Conservation (phyloP, 2,797 vertebrate species). For the Centropyge bicolor region DNA sequence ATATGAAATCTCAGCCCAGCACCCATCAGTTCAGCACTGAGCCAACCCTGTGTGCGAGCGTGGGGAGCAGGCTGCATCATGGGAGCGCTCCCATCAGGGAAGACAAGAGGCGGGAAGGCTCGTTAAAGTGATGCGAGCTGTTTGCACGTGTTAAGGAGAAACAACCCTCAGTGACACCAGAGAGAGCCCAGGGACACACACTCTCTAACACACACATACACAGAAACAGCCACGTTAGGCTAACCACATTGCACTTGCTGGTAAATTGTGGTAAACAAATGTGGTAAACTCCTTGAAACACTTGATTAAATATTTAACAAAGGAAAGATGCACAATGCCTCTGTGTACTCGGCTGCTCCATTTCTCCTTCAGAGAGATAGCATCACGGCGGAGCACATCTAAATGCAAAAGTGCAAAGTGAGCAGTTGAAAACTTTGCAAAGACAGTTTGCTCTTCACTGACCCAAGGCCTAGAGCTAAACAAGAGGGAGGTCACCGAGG, state of each 20-base stretch:
- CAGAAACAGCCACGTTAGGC: slow-evolving; percentile 66
- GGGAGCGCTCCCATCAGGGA: slow-evolving; percentile 54
- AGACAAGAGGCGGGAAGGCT: slow-evolving; percentile 63
- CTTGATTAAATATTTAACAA: slow-evolving; percentile 82
- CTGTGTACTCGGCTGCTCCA: slow-evolving; percentile 58
- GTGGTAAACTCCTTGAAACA: slow-evolving; percentile 77
- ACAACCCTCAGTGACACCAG: slow-evolving; percentile 75
- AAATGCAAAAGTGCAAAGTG: slow-evolving; percentile 73
- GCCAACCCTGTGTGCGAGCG: slow-evolving; percentile 35
- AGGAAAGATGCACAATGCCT: slow-evolving; percentile 59
- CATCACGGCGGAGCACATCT: slow-evolving; percentile 54
- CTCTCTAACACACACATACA: slow-evolving; percentile 22
- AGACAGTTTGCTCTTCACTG: slow-evolving; percentile 81
- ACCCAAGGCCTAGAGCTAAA: slow-evolving; percentile 83
- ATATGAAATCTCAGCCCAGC: slow-evolving; percentile 63
- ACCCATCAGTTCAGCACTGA: slow-evolving; percentile 56
- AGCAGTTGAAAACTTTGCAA: slow-evolving; percentile 80
- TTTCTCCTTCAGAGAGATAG: slow-evolving; percentile 60
- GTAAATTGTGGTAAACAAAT: slow-evolving; percentile 80
- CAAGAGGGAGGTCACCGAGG: slow-evolving; percentile 79
- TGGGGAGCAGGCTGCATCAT: slow-evolving; percentile 51
- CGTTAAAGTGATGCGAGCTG: slow-evolving; percentile 77
- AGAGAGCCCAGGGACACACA: slow-evolving; percentile 55
- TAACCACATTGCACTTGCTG: slow-evolving; percentile 74
- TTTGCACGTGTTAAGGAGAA: slow-evolving; percentile 71